A percentile compares a stretch with the other conserved stretches of the same genome.
phyloP scores from a whole-genome alignment of 1,140 invertebrate species.

The Homarus americanus region DNA sequence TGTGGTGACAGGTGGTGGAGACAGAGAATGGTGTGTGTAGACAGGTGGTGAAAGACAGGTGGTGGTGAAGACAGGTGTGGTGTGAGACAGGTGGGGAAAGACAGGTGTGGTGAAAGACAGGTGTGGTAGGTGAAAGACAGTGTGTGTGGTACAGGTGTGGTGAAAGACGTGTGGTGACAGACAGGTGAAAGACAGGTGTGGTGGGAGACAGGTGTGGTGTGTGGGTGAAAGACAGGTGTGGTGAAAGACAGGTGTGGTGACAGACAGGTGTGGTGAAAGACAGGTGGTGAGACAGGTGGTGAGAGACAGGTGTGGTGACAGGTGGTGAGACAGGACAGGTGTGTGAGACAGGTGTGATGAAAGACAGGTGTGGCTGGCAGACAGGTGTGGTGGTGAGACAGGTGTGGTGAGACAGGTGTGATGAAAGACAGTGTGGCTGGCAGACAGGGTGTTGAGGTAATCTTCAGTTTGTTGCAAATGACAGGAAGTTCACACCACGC shows the following conservation, averaged over 20 bases:
- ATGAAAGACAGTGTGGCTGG: not conserved
- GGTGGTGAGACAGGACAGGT: not conserved
- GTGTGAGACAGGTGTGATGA: not conserved
- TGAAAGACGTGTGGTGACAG: not conserved
- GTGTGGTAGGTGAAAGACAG: not conserved
- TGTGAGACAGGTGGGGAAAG: no score
- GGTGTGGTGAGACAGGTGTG: no score
- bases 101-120: not conserved
- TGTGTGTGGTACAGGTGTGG: not conserved
- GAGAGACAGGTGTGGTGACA: not conserved
- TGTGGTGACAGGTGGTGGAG: not conserved
- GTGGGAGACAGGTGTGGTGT: not conserved
- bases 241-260: not conserved
- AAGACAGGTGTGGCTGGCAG: not conserved
- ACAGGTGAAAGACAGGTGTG: not conserved
- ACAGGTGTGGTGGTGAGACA: not conserved
- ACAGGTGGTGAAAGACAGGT: no score
- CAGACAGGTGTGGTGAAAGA: no score
- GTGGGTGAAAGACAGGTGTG: no score
- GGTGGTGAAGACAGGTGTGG: constrained; percentile 17
- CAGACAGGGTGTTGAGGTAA: not conserved
- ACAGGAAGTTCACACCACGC: not conserved
- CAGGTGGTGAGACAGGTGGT: no score
- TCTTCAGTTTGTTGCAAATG: not conserved
- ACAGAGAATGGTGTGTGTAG: not conserved